Evolutionary conservation across 2,113 vertebrate species (phyloP), one percentile per base, ranked within the genome.

Genomic region (Lota lota): DNA sequence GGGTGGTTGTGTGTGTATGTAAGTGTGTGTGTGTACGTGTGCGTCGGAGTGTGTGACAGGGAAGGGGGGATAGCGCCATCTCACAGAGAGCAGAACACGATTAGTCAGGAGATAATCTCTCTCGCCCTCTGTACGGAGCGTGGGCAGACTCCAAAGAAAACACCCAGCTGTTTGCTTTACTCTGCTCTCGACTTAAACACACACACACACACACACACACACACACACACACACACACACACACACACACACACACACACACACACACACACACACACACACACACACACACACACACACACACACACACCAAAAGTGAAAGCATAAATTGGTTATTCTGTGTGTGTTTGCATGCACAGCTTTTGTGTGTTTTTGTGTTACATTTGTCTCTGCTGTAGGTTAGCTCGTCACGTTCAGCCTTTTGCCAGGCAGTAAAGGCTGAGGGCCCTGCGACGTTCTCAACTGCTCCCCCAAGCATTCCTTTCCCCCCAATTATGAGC

Each of bases 71-170:
- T 63, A 75, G 67, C 70, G 67, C 22, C 62, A 72, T 75, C 63
- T 76, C 64, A 47, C 64, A 47, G 71, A 77, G 67, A 74, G 67
- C 74, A 50, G 75, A 82, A 73, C 76, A 68, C 11, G 58, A 88
- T 87, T 79, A 82, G 74, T 88, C 71, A 78, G 79, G 69, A 87
- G 86, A 80, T 83, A 76, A 86, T 86, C 64, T 75, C 28, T 73
- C 74, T 79, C 69, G 28, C 62, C 72, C 54, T 79, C 68, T 72
- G 50, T 22, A 50, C 66, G 70, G 56, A 61, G 66, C 28, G 79
- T 78, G 74, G 66, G 73, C 68, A 74, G 75, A 75, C 72, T 82
- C 81, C 84, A 85, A 88, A 76, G 82, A 84, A 88, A 88, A 88
- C 79, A 86, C 64, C 61, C 7, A 0, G 0, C 66, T 86, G 84